These are phyloP conservation scores for Muntiacus muntjak DNA, from an alignment of 2,113 vertebrate genomes.

Conservation along the genomic window DNA sequence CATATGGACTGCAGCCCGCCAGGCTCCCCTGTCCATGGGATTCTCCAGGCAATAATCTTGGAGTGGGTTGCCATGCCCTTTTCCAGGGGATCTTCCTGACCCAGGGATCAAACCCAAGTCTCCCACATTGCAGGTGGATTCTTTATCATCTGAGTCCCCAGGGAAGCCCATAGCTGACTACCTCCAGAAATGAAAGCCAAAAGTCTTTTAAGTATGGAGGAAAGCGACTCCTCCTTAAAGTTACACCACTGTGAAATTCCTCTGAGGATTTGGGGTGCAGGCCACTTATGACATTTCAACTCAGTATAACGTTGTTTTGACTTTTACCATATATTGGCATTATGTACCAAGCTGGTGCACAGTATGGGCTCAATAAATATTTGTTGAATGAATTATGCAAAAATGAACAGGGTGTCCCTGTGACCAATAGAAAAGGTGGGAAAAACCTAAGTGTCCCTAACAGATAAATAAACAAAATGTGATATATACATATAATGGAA, in stretches of 20 bases:
- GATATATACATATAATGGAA: not conserved
- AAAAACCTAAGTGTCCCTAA: not conserved
- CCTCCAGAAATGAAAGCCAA: not conserved
- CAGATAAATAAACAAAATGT: not conserved
- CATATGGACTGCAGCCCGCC: rapidly evolving
- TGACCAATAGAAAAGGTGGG: not conserved
- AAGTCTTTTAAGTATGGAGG: not conserved
- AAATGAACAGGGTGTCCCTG: not conserved
- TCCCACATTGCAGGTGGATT: not conserved
- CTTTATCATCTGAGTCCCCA: not conserved
- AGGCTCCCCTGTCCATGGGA: not conserved
- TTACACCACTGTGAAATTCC: not conserved
- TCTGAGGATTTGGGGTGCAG: not conserved
- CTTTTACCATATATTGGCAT: not conserved
- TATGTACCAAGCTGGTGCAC: not conserved
- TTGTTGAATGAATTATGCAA: not conserved
- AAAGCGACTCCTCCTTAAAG: not conserved
- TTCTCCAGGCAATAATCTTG: not conserved
- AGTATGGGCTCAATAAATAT: not conserved
- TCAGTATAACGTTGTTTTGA: not conserved
- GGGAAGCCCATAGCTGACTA: not conserved
- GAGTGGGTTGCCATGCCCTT: not conserved
- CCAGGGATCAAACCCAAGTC: not conserved
- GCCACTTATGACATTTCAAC: not conserved
- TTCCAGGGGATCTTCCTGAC: not conserved